Evolutionary conservation across 2,888 invertebrate species (phyloP).

Genomic region (Drosophila picticornis): DNA sequence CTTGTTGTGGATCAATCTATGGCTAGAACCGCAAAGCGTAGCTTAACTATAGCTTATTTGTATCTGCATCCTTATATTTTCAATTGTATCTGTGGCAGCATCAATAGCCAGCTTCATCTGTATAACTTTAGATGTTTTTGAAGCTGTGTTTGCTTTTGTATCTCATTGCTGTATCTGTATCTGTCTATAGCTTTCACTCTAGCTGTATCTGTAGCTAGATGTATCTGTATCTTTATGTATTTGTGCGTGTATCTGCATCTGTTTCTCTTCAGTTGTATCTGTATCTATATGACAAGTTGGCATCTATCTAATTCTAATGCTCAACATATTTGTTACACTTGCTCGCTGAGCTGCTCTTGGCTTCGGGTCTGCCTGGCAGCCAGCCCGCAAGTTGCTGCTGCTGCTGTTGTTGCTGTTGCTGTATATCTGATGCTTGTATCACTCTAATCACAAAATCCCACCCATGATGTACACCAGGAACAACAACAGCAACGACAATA

Average conservation of each 20-base stretch:
- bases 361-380: slow-evolving; percentile 15
- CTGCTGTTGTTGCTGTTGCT: slow-evolving; percentile 13
- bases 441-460: slow-evolving; percentile 79
- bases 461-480: slow-evolving; percentile 67
- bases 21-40: background rate
- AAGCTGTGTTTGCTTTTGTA: background rate
- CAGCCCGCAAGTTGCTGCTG: slow-evolving; percentile 8
- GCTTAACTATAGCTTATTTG: background rate
- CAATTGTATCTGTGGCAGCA: background rate
- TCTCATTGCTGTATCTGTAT: background rate
- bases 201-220: slow-evolving; percentile 6
- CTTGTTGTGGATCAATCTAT: background rate
- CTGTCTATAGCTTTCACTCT: background rate
- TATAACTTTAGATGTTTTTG: background rate
- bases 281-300: slow-evolving; percentile 27
- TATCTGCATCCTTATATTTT: background rate
- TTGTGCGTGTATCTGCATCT: slow-evolving; percentile 1
- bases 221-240: background rate
- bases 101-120: background rate
- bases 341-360: slow-evolving; percentile 33
- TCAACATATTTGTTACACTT: slow-evolving; percentile 75
- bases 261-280: slow-evolving; percentile 7
- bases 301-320: slow-evolving; percentile 27
- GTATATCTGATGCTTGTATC: slow-evolving; percentile 57
- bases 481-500: slow-evolving; percentile 11